These are phyloP conservation scores for Pseudobourletiella spinata DNA, from an alignment of 1,140 invertebrate species.

Conservation along the genomic window DNA sequence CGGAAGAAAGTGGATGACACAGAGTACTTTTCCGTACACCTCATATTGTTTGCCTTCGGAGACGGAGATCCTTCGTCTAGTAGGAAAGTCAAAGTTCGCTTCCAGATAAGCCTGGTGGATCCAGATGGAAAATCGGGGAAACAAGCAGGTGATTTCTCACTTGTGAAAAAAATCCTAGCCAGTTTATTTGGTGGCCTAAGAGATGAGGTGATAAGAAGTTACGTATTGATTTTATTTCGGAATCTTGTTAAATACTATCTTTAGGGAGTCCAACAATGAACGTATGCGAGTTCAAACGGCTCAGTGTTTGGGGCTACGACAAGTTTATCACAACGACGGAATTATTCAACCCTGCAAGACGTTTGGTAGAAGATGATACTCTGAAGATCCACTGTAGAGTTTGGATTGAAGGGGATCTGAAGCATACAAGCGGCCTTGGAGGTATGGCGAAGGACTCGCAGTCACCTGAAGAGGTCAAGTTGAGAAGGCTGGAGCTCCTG, in stretches of 20 bases:
- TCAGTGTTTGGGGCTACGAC: constrained; percentile 35
- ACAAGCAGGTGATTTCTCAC: constrained; percentile 35
- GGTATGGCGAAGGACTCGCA: constrained; percentile 10
- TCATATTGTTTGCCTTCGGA: constrained; percentile 30
- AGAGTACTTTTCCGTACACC: constrained; percentile 34
- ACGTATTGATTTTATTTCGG: too few species aligned
- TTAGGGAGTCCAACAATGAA: constrained; percentile 34
- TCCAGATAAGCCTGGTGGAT: constrained; percentile 34
- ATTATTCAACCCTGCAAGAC: constrained; percentile 14
- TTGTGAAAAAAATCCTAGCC: too few species aligned
- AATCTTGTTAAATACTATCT: too few species aligned
- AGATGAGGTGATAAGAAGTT: too few species aligned
- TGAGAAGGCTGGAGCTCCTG: constrained; percentile 13
- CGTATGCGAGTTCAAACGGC: constrained; percentile 35
- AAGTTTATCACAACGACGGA: constrained; percentile 30
- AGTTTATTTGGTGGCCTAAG: too few species aligned
- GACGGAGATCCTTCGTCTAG: constrained; percentile 20
- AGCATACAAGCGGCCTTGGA: constrained; percentile 19
- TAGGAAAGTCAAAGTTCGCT: constrained; percentile 32
- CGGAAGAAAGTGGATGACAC: constrained; percentile 34
- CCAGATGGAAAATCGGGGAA: constrained; percentile 31
- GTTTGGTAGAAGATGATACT: constrained; percentile 30
- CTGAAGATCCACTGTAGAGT: constrained; percentile 33
- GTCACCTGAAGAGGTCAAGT: constrained; percentile 20
- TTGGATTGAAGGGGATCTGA: constrained; percentile 34